Evolutionary conservation across 2,888 invertebrate genomes (phyloP).

Genomic region (Empis livida): DNA sequence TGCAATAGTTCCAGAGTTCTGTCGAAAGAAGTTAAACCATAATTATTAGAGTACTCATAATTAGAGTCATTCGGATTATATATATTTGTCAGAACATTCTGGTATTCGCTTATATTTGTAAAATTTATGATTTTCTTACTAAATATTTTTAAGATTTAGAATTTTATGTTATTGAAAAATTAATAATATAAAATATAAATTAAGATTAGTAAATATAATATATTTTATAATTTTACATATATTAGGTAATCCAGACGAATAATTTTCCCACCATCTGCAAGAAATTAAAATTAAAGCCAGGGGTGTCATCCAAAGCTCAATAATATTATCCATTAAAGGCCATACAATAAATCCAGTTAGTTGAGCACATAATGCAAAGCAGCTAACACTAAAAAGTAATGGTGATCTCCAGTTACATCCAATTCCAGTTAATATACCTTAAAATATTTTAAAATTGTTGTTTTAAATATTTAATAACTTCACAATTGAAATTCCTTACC

Average conservation of each 20-base stretch:
- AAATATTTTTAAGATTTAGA: too few relatives aligned
- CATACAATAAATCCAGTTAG: constrained; percentile 53
- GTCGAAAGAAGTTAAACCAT: too few relatives aligned
- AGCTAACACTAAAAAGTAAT: constrained; percentile 17
- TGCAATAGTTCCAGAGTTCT: too few relatives aligned
- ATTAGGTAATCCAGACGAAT: constrained; percentile 37
- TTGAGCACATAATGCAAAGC: constrained; percentile 49
- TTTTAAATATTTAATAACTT: not conserved
- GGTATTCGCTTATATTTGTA: too few relatives aligned
- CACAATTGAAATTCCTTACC: constrained; percentile 38
- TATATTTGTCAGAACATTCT: too few relatives aligned
- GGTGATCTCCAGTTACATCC: constrained; percentile 21
- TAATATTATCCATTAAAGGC: constrained; percentile 44
- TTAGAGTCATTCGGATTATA: too few relatives aligned
- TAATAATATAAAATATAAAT: too few relatives aligned
- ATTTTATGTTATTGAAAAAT: too few relatives aligned
- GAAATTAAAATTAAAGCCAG: constrained; percentile 55
- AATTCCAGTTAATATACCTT: constrained; percentile 24
- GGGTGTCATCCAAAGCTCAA: constrained; percentile 44
- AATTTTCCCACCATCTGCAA: constrained; percentile 78
- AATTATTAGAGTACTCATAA: too few relatives aligned
- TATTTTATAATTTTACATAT: too few relatives aligned
- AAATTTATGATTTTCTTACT: too few relatives aligned
- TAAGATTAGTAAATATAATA: too few relatives aligned
- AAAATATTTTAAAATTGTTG: constrained; percentile 1